Evolutionary conservation across 1,140 invertebrate genomes (phyloP).

Genomic region (Ooceraea biroi): DNA sequence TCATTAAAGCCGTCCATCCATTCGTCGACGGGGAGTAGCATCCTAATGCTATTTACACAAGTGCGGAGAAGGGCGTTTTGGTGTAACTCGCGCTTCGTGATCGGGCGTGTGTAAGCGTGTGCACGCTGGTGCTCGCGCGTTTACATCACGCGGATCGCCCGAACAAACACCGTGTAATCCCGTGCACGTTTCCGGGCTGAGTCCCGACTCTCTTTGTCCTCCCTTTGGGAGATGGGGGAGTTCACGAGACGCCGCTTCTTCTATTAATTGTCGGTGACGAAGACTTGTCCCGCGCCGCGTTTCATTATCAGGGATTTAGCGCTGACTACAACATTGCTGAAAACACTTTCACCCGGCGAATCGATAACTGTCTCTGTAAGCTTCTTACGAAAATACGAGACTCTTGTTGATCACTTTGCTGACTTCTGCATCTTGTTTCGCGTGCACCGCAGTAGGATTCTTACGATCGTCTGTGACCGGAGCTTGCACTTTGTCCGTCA

Average conservation of each 20-base stretch:
- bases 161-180: slow-evolving; percentile 50
- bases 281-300: neutral
- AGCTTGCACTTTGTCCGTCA: neutral
- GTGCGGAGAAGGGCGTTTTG: slow-evolving; percentile 69
- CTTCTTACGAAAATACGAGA: neutral
- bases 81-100: slow-evolving; percentile 35
- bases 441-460: neutral
- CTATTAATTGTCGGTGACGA: slow-evolving; percentile 33
- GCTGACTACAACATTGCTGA: neutral
- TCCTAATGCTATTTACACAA: slow-evolving; percentile 78
- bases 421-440: neutral
- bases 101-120: slow-evolving; percentile 20
- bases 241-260: neutral
- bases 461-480: neutral
- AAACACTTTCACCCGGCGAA: neutral
- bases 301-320: slow-evolving; percentile 28
- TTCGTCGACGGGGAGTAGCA: slow-evolving; percentile 67
- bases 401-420: neutral
- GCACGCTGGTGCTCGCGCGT: neutral
- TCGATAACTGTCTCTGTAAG: slow-evolving; percentile 24
- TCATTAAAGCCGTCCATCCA: slow-evolving; percentile 75
- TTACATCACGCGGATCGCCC: slow-evolving; percentile 23
- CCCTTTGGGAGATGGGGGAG: neutral
- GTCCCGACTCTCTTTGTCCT: slow-evolving; percentile 9
- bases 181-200: neutral